Base-by-base conservation (phyloP, 1,140 invertebrate species). In the Leguminivora glycinivorella region DNA sequence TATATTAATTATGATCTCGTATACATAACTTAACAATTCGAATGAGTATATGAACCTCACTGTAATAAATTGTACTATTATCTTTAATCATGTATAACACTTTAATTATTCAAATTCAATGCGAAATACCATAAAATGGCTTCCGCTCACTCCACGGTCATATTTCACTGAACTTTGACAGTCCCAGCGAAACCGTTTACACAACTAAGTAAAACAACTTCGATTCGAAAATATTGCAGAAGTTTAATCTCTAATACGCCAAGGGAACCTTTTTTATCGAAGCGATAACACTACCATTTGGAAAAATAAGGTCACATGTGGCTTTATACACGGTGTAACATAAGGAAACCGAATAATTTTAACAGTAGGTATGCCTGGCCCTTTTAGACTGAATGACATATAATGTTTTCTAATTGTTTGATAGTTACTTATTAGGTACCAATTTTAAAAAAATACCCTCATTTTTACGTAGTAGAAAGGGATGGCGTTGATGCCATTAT, bases 161-260 rank as follows among this genome's bases (percentile, higher is more conserved):
- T 52, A 52, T 52, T 52, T 52, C 19, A 52, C 19, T 6, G 6
- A 52, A 52, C 47, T 52, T 22, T 52, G 19, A 52, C 17, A 52
- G 7, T 22, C 47, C 47, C 14, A 52, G 47, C 47, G 7, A 43
- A 52, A 52, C 47, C 47, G 9, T 52, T 52, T 22, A 52, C 47
- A 19, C 47, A 52, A 22, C 47, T 52, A 52, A 22, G 17, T 52
- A 52, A 22, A 52, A 52, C 22, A 52, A 52, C 47, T 52, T 52
- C 47, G 1, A 19, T 22, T 52, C 47, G 22, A 22, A 52, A 52
- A 52, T 52, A 52, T 52, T 52, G 47, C 47, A 22, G 4, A 52
- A 52, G 47, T 52, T 52, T 52, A 52, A 52, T 52, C 47, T 52
- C 47, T 52, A 52, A 52, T 52, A 52, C 47, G 47, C 47, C 17